Evolutionary conservation across 2,113 vertebrate genomes (phyloP), one percentile per base, ranked within the genome.

Genomic region (Phainopepla nitens): DNA sequence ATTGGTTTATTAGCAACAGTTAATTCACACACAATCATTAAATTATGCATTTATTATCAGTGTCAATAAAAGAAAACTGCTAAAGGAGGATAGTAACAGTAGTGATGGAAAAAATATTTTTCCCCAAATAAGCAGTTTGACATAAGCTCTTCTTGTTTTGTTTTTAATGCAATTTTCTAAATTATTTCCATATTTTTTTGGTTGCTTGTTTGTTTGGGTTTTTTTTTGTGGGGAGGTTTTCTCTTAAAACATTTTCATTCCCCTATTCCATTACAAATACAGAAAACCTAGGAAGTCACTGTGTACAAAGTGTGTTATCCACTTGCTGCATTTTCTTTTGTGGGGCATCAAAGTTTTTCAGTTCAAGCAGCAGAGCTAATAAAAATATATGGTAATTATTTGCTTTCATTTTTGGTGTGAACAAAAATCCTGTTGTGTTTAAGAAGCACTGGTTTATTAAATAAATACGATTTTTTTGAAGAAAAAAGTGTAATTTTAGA

Each of bases 71-170:
- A 57, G 0, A 24, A 23, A 84, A 28, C 2, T 54, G 66, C 28
- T 54, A 22, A 45, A 3, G 3, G 3, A 78, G 2, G 2, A 45
- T 29, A 2, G n/a, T 39, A 42, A 25, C 7, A 29, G 13, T 3
- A 75, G 8, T 7, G 3, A 11, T 4, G 9, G 4, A 2, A 31
- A 39, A 70, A 27, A 7, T 15, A 4, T 23, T 58, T 58, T 81
- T 53, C 19, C 8, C 6, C 7, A 29, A 33, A 50, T 42, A 50
- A 68, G 27, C 28, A 51, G 3, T 8, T 64, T 65, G 5, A 49
- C 27, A 7, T 51, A 61, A 57, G 16, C 22, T 13, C 3, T 76
- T 28, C 23, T 61, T 22, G 4, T 22, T 83, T 39, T 80, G 1
- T n/a, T 69, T 4, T 39, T 33, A 56, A 2, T 27, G 6, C 1